Base-by-base conservation (phyloP, 2,888 invertebrate species). In the Choreutis nemorana region DNA sequence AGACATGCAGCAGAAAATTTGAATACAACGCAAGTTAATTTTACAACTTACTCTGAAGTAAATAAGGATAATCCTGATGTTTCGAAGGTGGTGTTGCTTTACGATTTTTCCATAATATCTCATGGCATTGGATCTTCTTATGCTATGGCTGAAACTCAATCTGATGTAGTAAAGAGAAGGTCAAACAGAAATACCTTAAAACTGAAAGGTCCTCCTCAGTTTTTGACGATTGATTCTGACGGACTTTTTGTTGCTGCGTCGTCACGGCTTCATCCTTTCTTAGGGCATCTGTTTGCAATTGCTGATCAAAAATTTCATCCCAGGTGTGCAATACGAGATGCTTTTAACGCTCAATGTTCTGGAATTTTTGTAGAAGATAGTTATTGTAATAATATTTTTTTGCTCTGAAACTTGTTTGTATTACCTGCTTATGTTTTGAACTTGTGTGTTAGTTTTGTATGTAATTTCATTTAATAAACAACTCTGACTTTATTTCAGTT, bases 191-290 rank as follows among this genome's bases (percentile, higher is more conserved):
- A 8, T 6, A 8, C 18, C 8, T 18, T 18, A 18, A 8, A 18
- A 18, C 7, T 25, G 11, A 7, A 11, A 11, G 5, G 5, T 18
- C 28, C n/a, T 2, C 24, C 41, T 4, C 41, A 48, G 15, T 40
- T 65, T 26, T 45, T 72, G 1, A 55, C 66, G 7, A 41, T 75
- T 8, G 55, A 56, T 23, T 37, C 51, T n/a, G 62, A 64, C 24
- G 75, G 75, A 2, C 33, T 36, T n/a, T 73, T 75, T 39, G 39
- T 75, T 3, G 61, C 75, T 14, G 59, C 67, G 12, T 47, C 65
- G 3, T 45, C 57, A 1, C 50, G 40, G 14, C 39, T 53, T 13
- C 72, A 77, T 43, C 70, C 65, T 5, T 61, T 75, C 33, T 48
- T 77, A 29, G 51, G 50, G 9, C 47, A 59, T 33, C 34, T 77